Percentiles rank a stretch among this genome's conserved stretches.
Conservation (phyloP, 2,113 vertebrate species). For the Indicator indicator region DNA sequence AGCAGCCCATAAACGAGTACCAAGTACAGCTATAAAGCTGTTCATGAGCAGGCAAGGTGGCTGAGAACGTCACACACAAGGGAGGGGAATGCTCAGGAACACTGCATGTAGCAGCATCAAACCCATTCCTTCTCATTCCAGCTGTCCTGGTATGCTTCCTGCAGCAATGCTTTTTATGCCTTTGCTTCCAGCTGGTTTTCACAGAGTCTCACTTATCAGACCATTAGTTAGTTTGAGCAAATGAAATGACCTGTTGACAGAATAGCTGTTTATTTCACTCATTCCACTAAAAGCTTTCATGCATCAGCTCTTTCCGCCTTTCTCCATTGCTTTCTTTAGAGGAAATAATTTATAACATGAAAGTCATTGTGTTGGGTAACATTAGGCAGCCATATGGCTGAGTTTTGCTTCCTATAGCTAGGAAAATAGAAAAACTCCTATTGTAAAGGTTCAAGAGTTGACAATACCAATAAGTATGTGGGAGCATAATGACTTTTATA, state of each 20-base stretch:
- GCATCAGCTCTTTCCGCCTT: neutral
- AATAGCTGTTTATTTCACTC: slow-evolving; percentile 32
- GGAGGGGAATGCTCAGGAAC: neutral
- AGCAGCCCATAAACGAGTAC: neutral
- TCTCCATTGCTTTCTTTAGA: neutral
- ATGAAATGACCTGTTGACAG: slow-evolving; percentile 22
- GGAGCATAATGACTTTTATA: neutral
- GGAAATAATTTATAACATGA: neutral
- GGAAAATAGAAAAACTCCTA: neutral
- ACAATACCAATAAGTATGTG: neutral
- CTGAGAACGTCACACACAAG: neutral
- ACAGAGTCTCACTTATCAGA: slow-evolving; percentile 1
- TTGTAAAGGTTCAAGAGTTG: neutral
- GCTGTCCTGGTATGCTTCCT: neutral
- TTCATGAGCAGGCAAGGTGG: neutral
- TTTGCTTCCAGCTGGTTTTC: neutral
- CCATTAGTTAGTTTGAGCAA: slow-evolving; percentile 12
- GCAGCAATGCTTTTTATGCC: neutral
- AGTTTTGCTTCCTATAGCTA: neutral
- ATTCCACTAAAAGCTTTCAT: slow-evolving; percentile 9
- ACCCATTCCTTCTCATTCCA: neutral
- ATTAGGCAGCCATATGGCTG: slow-evolving; percentile 17
- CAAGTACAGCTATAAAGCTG: neutral
- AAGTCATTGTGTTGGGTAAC: slow-evolving; percentile 1
- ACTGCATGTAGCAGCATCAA: neutral